Percentiles rank a stretch among this genome's conserved stretches.
Conservation (phyloP, 2,113 vertebrate species). For the Trogon melanurus region DNA sequence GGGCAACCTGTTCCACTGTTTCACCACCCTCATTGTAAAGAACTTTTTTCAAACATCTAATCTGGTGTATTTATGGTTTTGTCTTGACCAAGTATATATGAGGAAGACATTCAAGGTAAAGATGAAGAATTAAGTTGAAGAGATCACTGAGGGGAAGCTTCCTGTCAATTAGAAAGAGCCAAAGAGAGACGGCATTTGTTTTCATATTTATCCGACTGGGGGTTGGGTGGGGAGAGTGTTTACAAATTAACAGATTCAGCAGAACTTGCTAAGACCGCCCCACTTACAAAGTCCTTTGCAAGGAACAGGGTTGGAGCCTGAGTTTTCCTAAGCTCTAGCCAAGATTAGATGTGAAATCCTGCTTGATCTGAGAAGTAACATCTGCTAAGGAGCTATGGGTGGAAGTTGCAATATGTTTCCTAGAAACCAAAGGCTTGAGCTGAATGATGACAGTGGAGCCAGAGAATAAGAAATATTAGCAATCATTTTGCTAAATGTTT, state of each 20-base stretch:
- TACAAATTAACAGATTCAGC: neutral
- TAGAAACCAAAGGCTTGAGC: constrained; percentile 36
- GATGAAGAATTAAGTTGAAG: neutral
- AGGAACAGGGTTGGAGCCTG: neutral
- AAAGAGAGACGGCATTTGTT: neutral
- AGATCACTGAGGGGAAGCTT: neutral
- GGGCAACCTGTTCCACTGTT: too few relatives aligned
- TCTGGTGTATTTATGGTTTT: neutral
- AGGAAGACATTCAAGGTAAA: neutral
- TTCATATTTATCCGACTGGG: rapidly evolving
- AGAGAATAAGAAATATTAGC: neutral
- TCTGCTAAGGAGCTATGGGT: neutral
- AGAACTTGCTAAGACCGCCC: neutral
- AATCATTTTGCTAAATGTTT: neutral
- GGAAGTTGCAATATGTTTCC: neutral
- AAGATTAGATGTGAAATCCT: neutral
- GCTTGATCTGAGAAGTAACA: neutral
- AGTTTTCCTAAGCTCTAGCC: neutral
- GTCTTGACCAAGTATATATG: neutral
- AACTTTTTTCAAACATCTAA: too few relatives aligned
- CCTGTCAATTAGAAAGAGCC: neutral
- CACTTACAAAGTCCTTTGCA: neutral
- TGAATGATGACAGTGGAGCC: neutral
- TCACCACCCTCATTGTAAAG: too few relatives aligned
- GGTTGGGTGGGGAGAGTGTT: rapidly evolving